phyloP scores from a whole-genome alignment of 2,797 vertebrate species.

The Micropoecilia bifurca region DNA sequence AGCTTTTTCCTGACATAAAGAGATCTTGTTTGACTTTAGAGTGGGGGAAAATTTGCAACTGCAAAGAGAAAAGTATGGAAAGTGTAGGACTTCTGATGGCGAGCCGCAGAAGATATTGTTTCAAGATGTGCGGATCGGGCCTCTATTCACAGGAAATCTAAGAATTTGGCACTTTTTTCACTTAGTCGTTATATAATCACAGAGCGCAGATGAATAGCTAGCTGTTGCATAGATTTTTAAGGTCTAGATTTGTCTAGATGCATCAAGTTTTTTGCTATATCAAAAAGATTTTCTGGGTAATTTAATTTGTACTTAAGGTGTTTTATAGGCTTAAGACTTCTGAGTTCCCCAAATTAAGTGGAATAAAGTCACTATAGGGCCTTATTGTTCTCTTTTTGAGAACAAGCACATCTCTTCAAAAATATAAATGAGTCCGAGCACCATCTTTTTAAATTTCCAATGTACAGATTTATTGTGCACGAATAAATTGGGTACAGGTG shows the following conservation, averaged over 20 bases:
- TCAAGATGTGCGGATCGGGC: constrained; percentile 79
- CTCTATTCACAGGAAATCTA: constrained; percentile 66
- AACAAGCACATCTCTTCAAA: constrained; percentile 36
- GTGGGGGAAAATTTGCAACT: constrained; percentile 71
- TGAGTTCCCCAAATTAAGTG: constrained; percentile 44
- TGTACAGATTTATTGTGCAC: constrained; percentile 33
- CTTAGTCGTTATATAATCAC: constrained; percentile 64
- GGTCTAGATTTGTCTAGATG: constrained; percentile 42
- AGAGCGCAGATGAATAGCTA: constrained; percentile 46
- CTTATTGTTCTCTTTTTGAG: constrained; percentile 35
- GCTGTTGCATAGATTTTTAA: constrained; percentile 56
- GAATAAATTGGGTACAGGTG: constrained; percentile 35
- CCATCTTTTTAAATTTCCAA: constrained; percentile 37
- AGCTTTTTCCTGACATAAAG: constrained; percentile 69
- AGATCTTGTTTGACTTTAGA: constrained; percentile 68
- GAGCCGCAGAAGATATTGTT: constrained; percentile 78
- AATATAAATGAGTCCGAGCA: constrained; percentile 44
- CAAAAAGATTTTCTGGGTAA: constrained; percentile 48
- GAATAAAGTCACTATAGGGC: constrained; percentile 15
- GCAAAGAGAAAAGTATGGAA: constrained; percentile 72
- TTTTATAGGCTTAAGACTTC: constrained; percentile 60
- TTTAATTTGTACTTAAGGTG: constrained; percentile 63
- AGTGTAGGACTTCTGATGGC: constrained; percentile 76
- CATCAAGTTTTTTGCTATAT: constrained; percentile 57
- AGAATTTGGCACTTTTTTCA: constrained; percentile 65